phyloP scores from a whole-genome alignment of 2,888 invertebrate species.

The Unio delphinus region DNA sequence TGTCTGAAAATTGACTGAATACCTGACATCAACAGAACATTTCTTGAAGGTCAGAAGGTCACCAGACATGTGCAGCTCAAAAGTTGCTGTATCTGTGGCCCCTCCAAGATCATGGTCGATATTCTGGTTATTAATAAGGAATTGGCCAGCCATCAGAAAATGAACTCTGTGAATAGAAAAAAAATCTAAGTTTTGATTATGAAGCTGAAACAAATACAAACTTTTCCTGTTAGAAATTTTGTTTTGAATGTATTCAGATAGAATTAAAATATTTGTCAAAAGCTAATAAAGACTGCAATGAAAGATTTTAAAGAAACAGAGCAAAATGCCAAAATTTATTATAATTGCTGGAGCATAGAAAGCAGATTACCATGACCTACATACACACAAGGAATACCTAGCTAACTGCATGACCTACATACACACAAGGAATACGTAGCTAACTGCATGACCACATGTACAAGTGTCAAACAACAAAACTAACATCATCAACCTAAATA shows the following conservation, averaged over 20 bases:
- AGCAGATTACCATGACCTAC: too few species aligned
- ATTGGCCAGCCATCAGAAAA: slow-evolving; percentile 58
- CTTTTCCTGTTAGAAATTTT: not conserved
- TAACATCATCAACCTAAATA: too few species aligned
- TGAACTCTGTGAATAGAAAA: slow-evolving; percentile 41
- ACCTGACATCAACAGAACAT: slow-evolving; percentile 51
- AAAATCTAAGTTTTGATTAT: slow-evolving; percentile 1
- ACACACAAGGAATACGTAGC: too few species aligned
- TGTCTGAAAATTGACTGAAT: not conserved
- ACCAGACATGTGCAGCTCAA: slow-evolving; percentile 40
- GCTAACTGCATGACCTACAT: too few species aligned
- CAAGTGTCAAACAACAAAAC: too few species aligned
- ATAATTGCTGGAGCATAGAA: too few species aligned
- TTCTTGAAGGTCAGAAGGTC: slow-evolving; percentile 51
- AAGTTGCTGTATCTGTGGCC: slow-evolving; percentile 32
- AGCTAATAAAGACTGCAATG: not conserved
- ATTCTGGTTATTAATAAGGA: slow-evolving; percentile 47
- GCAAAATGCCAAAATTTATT: too few species aligned
- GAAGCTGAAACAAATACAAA: not conserved
- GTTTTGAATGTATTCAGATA: not conserved
- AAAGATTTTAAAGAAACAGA: too few species aligned
- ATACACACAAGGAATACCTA: too few species aligned
- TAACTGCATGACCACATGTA: too few species aligned
- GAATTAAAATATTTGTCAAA: not conserved
- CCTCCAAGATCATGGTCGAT: slow-evolving; percentile 43